phyloP scores from a whole-genome alignment of 1,140 invertebrate genomes.

The Drosophila parabipectinata region DNA sequence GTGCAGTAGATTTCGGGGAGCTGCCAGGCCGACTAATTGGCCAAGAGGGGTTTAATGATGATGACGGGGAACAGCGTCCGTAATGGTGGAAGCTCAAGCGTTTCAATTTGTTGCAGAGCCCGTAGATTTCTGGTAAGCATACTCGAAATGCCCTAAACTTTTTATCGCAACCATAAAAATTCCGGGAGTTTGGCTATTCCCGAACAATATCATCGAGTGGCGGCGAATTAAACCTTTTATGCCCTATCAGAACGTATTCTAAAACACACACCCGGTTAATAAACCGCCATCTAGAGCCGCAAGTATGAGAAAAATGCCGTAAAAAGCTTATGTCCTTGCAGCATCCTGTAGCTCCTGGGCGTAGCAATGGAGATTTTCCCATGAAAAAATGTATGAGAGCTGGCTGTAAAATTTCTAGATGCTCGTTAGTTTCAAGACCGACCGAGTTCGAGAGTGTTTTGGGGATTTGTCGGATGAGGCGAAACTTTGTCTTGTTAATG shows the following conservation, averaged over 20 bases:
- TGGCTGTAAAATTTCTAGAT: constrained; percentile 46
- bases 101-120: constrained; percentile 25
- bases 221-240: constrained; percentile 69
- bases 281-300: constrained; percentile 37
- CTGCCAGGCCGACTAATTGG: constrained; percentile 28
- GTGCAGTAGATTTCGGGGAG: constrained; percentile 20
- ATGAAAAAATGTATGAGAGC: constrained; percentile 65
- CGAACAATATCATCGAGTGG: constrained; percentile 11
- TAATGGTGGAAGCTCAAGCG: no score
- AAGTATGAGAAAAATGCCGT: constrained; percentile 42
- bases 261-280: constrained; percentile 51
- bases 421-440: constrained; percentile 51
- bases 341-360: constrained; percentile 46
- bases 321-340: constrained; percentile 71
- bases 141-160: constrained; percentile 33
- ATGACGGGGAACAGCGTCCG: constrained; percentile 1
- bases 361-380: constrained; percentile 18
- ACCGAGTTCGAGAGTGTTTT: not conserved
- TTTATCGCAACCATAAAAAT: constrained; percentile 43
- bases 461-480: constrained; percentile 28
- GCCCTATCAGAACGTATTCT: constrained; percentile 50
- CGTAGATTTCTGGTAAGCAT: constrained; percentile 26
- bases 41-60: constrained; percentile 42
- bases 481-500: constrained; percentile 67
- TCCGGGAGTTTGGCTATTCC: constrained; percentile 8